Percentiles rank a stretch among this genome's conserved stretches.
Conservation (phyloP, 2,113 vertebrate species). For the Salvelinus fontinalis region DNA sequence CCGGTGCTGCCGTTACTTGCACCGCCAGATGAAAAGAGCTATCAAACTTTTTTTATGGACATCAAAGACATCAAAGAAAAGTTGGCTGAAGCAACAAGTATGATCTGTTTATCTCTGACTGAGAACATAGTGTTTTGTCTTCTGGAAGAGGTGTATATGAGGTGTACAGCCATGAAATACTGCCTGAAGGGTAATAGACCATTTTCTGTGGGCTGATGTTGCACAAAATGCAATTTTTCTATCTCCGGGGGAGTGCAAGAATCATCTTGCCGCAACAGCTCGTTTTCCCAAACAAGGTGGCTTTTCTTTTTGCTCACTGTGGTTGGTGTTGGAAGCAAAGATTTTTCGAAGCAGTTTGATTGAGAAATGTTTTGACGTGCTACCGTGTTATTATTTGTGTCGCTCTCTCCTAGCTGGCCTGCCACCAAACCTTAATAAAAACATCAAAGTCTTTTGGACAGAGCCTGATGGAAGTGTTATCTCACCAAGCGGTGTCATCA, state of each 20-base stretch:
- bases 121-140: constrained; percentile 48
- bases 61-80: constrained; percentile 46
- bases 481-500: constrained; percentile 12
- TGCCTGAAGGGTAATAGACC: constrained; percentile 20
- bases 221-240: constrained; percentile 26
- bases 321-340: constrained; percentile 46
- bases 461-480: constrained; percentile 38
- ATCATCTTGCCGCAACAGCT: constrained; percentile 40
- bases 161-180: constrained; percentile 6
- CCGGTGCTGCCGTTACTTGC: constrained; percentile 40
- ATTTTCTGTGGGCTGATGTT: constrained; percentile 41
- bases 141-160: constrained; percentile 26
- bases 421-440: constrained; percentile 47
- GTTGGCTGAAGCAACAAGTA: constrained; percentile 28
- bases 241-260: constrained; percentile 28
- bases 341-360: constrained; percentile 45
- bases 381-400: constrained; percentile 44
- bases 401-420: constrained; percentile 53
- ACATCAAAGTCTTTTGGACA: constrained; percentile 46
- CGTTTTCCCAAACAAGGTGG: constrained; percentile 31
- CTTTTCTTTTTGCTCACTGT: constrained; percentile 34
- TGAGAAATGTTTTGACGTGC: constrained; percentile 40
- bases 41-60: constrained; percentile 26
- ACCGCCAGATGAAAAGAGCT: constrained; percentile 39
- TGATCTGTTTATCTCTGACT: constrained; percentile 43